phyloP scores from a whole-genome alignment of 23 tunicate genomes.

The Aplidium turbinatum region DNA sequence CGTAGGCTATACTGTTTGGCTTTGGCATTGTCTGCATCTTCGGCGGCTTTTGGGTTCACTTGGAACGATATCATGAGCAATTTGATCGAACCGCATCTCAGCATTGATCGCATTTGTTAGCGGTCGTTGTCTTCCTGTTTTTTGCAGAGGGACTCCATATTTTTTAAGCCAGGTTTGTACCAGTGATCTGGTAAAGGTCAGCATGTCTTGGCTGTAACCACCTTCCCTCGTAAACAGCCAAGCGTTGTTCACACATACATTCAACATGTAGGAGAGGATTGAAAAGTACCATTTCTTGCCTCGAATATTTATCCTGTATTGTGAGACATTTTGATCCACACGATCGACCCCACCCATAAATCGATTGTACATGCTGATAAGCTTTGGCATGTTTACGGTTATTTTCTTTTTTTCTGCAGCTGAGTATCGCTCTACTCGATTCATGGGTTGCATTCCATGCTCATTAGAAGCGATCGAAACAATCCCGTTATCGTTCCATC shows the following conservation, averaged over 20 bases:
- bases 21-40: no score
- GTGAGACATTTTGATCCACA: constrained; percentile 5
- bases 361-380: constrained; percentile 6
- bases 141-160: neutral
- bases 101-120: no score
- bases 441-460: constrained; percentile 6
- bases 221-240: constrained; percentile 12
- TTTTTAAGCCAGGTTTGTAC: constrained; percentile 4
- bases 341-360: constrained; percentile 21
- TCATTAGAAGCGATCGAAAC: constrained; percentile 11
- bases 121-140: no score
- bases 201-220: constrained; percentile 20
- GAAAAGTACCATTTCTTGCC: constrained; percentile 27
- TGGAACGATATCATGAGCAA: no score
- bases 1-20: no score
- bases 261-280: neutral
- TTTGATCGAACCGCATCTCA: no score
- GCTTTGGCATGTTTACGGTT: neutral
- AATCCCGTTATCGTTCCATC: constrained; percentile 17
- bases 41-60: no score
- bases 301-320: constrained; percentile 9
- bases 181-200: constrained; percentile 7
- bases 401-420: constrained; percentile 12
- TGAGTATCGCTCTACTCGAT: constrained; percentile 15
- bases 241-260: constrained; percentile 5